Base-by-base conservation (phyloP, 2,888 invertebrate species). In the Microplitis manilae region DNA sequence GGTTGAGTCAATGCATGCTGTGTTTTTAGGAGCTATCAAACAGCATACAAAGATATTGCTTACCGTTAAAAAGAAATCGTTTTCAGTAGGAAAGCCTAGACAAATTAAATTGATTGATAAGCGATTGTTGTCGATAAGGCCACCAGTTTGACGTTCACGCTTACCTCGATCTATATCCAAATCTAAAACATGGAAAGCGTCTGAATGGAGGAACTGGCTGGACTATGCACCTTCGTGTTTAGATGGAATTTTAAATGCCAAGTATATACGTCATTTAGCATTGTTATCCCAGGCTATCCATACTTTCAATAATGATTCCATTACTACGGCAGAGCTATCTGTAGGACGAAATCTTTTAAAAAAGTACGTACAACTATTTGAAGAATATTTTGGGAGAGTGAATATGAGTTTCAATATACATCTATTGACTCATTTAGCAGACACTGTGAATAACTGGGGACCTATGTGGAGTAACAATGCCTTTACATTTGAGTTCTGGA, bases 401-500 rank as follows among this genome's bases (percentile, higher is more conserved):
- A 75, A 71, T 41, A 78, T 78, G 75, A 59, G 50, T 1, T 78
- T 40, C 13, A 78, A 75, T 61, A n/a, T 78, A n/a, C 78, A 78
- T 38, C 30, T 75, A 15, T 59, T 78, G 38, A 75, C 78, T 30
- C 75, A 78, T 65, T 30, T 78, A 6, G 59, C 65, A 20, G 71
- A 75, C n/a, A 69, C 41, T 60, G 78, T 78, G 1, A 15, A 70
- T 7, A 67, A 70, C 20, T 78, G 72, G 78, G 75, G 75, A 17
- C 78, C 78, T 13, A 65, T 78, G 7, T 75, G 78, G 75, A 50
- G 39, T 15, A 69, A 78, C 30, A 50, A 38, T 7, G 78, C 75
- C 5, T 78, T 61, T 40, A 9, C 15, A 17, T 78, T 75, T 61
- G 75, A 75, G 67, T 75, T 62, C 7, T 75, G 75, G 68, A 78